Evolutionary conservation across 2,797 vertebrate species (phyloP).

Genomic region (Aphelocoma californica): DNA sequence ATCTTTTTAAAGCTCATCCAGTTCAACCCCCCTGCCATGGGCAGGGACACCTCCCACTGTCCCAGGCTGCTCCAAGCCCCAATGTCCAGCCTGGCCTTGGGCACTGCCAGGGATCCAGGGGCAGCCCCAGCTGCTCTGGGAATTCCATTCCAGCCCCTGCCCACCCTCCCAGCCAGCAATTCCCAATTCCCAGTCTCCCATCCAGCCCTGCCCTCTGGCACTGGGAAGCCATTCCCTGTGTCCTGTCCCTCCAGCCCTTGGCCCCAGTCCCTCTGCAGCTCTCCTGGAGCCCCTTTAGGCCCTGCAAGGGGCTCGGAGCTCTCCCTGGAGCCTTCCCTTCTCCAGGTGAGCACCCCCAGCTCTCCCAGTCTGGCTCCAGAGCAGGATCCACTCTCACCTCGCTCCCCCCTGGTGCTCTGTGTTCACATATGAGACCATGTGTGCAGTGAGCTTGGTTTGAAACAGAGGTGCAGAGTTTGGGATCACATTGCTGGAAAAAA

Average conservation of each 20-base stretch:
- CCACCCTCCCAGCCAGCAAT: neutral
- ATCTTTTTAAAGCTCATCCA: neutral
- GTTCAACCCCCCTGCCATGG: neutral
- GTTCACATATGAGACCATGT: rapidly evolving
- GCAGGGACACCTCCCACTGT: rapidly evolving
- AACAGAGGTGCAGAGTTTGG: neutral
- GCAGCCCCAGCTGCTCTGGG: neutral
- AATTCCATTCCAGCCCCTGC: neutral
- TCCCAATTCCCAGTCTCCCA: neutral
- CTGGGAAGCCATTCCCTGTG: neutral
- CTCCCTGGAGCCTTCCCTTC: neutral
- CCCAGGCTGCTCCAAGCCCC: neutral
- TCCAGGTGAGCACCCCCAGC: rapidly evolving
- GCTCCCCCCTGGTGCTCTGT: neutral
- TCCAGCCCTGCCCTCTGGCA: neutral
- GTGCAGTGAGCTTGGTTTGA: neutral
- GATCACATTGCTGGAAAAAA: neutral
- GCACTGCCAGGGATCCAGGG: neutral
- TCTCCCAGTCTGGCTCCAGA: neutral
- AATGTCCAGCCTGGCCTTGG: neutral
- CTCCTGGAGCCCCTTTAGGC: neutral
- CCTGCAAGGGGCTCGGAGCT: neutral
- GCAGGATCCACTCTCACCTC: neutral
- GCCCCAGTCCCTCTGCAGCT: neutral
- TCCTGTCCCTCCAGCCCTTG: neutral